Conservation (phyloP, 2,113 vertebrate species). For the Hipposideros armiger region DNA sequence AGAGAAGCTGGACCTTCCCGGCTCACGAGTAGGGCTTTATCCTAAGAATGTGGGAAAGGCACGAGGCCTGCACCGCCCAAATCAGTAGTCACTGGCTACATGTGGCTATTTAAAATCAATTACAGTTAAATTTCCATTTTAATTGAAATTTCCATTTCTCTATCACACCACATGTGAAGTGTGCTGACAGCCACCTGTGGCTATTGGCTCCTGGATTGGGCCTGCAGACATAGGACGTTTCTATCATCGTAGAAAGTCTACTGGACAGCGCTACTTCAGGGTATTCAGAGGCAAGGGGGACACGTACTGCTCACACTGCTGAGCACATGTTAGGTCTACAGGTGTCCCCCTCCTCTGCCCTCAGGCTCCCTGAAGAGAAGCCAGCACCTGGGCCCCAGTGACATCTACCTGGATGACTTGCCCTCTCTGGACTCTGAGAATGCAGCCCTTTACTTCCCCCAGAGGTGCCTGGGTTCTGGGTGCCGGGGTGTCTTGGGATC, state of each 20-base stretch:
- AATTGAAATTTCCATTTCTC: neutral
- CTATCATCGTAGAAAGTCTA: neutral
- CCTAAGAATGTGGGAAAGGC: neutral
- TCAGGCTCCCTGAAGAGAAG: conserved; percentile 85
- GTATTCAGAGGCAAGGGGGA: neutral
- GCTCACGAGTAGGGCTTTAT: neutral
- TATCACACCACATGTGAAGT: neutral
- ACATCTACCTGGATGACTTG: conserved; percentile 92
- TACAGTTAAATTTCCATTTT: neutral
- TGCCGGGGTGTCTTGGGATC: neutral
- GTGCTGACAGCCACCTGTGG: neutral
- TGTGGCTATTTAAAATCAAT: neutral
- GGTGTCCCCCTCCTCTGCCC: conserved; percentile 33
- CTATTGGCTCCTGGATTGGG: neutral
- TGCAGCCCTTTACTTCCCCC: conserved; percentile 91
- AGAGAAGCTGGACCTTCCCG: neutral
- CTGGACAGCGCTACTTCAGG: neutral
- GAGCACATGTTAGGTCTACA: neutral
- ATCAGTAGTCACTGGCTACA: neutral
- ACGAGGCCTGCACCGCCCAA: neutral
- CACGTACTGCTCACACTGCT: accelerated
- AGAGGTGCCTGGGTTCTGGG: conserved; percentile 86
- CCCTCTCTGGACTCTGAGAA: conserved; percentile 88
- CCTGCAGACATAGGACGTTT: neutral
- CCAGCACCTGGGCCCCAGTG: conserved; percentile 89